These are phyloP conservation scores for Diachrysia chrysitis DNA, from an alignment of 2,888 invertebrate genomes.

Conservation along the genomic window DNA sequence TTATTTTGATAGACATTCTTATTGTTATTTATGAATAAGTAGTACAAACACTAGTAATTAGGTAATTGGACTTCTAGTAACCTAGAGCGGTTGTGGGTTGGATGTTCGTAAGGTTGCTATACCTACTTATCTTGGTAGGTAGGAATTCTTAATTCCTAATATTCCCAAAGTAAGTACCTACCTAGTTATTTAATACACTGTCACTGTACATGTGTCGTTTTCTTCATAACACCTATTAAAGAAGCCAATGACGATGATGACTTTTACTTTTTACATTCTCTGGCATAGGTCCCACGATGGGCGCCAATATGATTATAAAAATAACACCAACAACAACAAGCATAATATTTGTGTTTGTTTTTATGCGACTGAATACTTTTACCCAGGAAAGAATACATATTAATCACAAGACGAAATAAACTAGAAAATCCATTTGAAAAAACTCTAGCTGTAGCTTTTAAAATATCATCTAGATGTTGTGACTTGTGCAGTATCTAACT, in stretches of 20 bases:
- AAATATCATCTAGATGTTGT: neutral
- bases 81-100: too few relatives aligned
- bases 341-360: neutral
- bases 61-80: too few relatives aligned
- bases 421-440: too few relatives aligned
- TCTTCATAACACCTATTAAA: too few relatives aligned
- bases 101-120: too few relatives aligned
- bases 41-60: too few relatives aligned
- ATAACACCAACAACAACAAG: neutral
- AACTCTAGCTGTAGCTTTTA: too few relatives aligned
- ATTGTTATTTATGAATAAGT: too few relatives aligned
- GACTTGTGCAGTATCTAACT: too few relatives aligned
- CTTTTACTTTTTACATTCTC: neutral
- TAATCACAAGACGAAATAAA: neutral
- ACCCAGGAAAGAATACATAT: neutral
- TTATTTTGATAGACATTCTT: too few relatives aligned
- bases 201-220: neutral
- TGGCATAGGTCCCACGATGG: neutral
- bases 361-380: neutral
- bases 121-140: too few relatives aligned
- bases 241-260: neutral
- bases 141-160: too few relatives aligned
- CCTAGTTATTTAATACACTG: neutral
- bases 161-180: neutral
- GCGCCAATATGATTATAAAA: neutral